These are phyloP conservation scores for Vanessa tameamea DNA, from an alignment of 1,140 invertebrate genomes.

Conservation along the genomic window DNA sequence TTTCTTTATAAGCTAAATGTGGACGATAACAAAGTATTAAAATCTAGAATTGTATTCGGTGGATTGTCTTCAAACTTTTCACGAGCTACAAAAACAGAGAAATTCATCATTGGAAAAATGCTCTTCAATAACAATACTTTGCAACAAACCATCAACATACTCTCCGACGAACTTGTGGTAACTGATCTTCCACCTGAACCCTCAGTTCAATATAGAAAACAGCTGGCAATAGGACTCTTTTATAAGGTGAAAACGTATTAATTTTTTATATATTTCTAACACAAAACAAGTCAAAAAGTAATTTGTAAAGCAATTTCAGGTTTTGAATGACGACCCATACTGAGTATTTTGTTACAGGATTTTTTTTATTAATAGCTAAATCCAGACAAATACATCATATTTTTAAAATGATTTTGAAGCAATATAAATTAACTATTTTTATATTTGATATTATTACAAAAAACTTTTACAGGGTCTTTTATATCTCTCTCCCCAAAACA, in stretches of 20 bases:
- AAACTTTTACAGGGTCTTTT: slow-evolving; percentile 71
- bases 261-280: too few relatives aligned
- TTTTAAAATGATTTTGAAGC: not conserved
- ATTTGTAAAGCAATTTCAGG: too few relatives aligned
- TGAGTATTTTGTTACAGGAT: too few relatives aligned
- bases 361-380: too few relatives aligned
- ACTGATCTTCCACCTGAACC: slow-evolving; percentile 80
- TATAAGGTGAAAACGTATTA: slow-evolving; percentile 78
- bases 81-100: slow-evolving; percentile 79
- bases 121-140: slow-evolving; percentile 75
- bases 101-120: slow-evolving; percentile 80
- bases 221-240: slow-evolving; percentile 82
- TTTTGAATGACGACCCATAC: too few relatives aligned
- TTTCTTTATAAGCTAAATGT: slow-evolving; percentile 50
- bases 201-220: slow-evolving; percentile 82
- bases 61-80: slow-evolving; percentile 85
- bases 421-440: not conserved
- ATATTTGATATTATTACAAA: slow-evolving; percentile 34
- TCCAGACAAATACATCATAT: not conserved
- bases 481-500: slow-evolving; percentile 62
- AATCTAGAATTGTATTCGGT: slow-evolving; percentile 80
- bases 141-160: slow-evolving; percentile 74
- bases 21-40: slow-evolving; percentile 27
- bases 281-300: too few relatives aligned
- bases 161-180: slow-evolving; percentile 82